These are phyloP conservation scores for Acanthurus leucopareius DNA, from an alignment of 2,797 vertebrate species.

Conservation along the genomic window DNA sequence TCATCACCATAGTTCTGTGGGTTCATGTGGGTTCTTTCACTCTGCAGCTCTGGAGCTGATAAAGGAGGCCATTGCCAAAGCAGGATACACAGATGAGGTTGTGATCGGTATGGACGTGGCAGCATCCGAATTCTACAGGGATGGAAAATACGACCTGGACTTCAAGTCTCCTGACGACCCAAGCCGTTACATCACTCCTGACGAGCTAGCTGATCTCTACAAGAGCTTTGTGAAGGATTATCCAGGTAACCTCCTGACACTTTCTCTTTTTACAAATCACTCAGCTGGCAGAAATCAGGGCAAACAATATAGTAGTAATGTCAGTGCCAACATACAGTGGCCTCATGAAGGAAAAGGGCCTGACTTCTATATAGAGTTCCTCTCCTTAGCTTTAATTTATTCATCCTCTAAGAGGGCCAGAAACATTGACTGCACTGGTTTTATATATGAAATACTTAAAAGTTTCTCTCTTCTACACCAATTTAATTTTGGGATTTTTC, in stretches of 20 bases:
- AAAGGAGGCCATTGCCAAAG: slow-evolving; percentile 92
- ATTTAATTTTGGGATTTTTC: not conserved
- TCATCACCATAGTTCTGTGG: too few species aligned
- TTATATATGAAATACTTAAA: not conserved
- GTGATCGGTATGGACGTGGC: slow-evolving; percentile 99
- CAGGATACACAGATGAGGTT: slow-evolving; percentile 92
- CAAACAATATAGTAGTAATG: not conserved
- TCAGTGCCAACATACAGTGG: not conserved
- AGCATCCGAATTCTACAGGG: slow-evolving; percentile 93
- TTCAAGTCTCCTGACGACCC: slow-evolving; percentile 96
- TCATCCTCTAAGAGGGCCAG: not conserved
- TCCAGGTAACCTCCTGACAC: slow-evolving; percentile 83
- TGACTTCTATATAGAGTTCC: not conserved
- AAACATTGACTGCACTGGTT: not conserved
- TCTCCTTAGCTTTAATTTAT: not conserved
- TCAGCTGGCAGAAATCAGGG: not conserved
- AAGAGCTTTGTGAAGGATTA: slow-evolving; percentile 94
- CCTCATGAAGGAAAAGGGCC: not conserved
- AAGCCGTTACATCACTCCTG: slow-evolving; percentile 90
- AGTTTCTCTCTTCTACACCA: not conserved
- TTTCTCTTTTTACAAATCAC: slow-evolving; percentile 32
- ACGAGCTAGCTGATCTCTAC: slow-evolving; percentile 94
- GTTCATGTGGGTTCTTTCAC: not conserved
- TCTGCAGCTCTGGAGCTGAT: slow-evolving; percentile 91
- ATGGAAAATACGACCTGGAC: slow-evolving; percentile 96